Conservation (phyloP, 2,888 invertebrate species). For the Oscheius sp. region DNA sequence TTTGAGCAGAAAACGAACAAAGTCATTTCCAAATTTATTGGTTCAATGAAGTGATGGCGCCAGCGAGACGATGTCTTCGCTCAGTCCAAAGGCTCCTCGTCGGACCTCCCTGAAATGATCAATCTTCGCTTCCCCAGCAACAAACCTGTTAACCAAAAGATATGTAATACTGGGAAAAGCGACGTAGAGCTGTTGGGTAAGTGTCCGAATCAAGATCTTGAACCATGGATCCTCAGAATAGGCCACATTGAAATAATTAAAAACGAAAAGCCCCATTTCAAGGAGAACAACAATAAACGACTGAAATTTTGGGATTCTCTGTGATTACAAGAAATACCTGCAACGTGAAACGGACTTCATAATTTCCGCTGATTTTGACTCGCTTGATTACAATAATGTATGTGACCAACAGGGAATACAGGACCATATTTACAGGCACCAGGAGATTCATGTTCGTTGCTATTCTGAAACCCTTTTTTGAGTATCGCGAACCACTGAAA, state of each 20-base stretch:
- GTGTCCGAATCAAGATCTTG: background rate
- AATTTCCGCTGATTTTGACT: slow-evolving; percentile 2
- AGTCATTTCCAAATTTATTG: no score
- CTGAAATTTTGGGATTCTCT: background rate
- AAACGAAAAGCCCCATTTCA: slow-evolving; percentile 1
- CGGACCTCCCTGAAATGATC: slow-evolving; percentile 10
- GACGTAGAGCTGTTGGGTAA: background rate
- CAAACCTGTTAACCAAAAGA: slow-evolving; percentile 15
- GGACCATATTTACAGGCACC: background rate
- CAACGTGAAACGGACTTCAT: slow-evolving; percentile 8
- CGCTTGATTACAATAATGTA: slow-evolving; percentile 10
- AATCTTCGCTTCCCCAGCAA: background rate
- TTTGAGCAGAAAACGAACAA: no score
- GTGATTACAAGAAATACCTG: background rate
- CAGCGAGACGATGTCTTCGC: no score
- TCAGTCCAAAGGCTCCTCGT: background rate
- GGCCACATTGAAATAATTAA: background rate
- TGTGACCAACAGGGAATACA: background rate
- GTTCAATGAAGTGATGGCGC: no score
- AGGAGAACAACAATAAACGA: slow-evolving; percentile 2
- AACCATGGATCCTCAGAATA: background rate
- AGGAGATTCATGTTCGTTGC: slow-evolving; percentile 7
- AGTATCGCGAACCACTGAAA: no score
- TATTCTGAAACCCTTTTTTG: no score
- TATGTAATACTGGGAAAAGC: slow-evolving; percentile 17